phyloP scores from a whole-genome alignment of 2,888 invertebrate species.

The Drosophila algonquin region DNA sequence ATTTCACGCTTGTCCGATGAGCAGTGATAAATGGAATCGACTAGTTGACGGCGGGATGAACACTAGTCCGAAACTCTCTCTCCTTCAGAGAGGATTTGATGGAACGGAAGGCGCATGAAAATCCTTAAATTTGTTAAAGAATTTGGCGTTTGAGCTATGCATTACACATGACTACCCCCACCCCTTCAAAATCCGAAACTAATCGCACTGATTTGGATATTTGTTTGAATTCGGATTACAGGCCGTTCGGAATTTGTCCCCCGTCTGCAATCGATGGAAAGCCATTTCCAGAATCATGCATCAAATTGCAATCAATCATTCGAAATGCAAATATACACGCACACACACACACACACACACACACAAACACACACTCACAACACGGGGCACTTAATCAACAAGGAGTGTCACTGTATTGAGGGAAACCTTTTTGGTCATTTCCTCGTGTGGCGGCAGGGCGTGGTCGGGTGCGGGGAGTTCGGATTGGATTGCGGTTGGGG shows the following conservation, averaged over 20 bases:
- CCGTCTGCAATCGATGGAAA: conserved; percentile 34
- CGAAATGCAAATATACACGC: conserved; percentile 44
- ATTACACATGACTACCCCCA: background rate
- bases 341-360: conserved; percentile 6
- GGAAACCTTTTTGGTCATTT: conserved; percentile 29
- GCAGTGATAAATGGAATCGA: background rate
- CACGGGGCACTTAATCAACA: conserved; percentile 27
- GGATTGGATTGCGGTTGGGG: background rate
- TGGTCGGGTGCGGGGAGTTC: no score
- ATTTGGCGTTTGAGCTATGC: background rate
- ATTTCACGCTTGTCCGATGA: background rate
- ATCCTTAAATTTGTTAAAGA: background rate
- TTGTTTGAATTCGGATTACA: conserved; percentile 15
- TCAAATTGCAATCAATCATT: conserved; percentile 72
- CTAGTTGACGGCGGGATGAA: background rate
- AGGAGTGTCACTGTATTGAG: conserved; percentile 10
- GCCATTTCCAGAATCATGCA: conserved; percentile 51
- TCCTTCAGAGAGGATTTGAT: background rate
- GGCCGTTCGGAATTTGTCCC: background rate
- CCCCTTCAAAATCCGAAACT: background rate
- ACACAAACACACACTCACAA: background rate
- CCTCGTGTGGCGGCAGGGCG: background rate
- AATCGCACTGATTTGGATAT: conserved; percentile 5
- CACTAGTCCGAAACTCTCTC: background rate
- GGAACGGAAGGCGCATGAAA: background rate